phyloP scores from a whole-genome alignment of 2,888 invertebrate species.

The Oasisia sp. region DNA sequence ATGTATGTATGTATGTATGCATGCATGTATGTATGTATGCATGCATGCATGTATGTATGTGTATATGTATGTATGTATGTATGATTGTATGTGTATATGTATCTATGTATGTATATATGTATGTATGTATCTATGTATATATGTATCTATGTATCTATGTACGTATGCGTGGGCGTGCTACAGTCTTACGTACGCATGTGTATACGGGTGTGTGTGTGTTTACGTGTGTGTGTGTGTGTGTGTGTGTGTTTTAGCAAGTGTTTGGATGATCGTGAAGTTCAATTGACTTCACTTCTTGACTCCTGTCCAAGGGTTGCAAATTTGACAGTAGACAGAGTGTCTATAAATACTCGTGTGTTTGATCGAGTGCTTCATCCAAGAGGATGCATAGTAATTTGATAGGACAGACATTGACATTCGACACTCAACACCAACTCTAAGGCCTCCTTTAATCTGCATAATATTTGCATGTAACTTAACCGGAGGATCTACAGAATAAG shows the following conservation, averaged over 20 bases:
- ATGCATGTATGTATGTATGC: not conserved
- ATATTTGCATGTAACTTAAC: not conserved
- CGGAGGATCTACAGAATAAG: not conserved
- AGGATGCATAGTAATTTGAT: not conserved
- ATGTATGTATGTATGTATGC: not conserved
- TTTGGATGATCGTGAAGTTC: not conserved
- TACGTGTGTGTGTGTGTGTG: too few species aligned
- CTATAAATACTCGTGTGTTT: not conserved
- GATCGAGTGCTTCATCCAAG: not conserved
- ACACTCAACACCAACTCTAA: not conserved
- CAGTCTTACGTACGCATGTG: too few species aligned
- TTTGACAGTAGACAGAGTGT: not conserved
- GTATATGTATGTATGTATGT: too few species aligned
- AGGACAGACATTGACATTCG: not conserved
- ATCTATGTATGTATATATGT: too few species aligned
- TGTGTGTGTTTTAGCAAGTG: too few species aligned
- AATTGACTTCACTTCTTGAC: not conserved
- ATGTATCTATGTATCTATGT: too few species aligned
- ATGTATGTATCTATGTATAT: too few species aligned
- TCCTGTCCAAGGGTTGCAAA: not conserved
- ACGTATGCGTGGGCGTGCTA: too few species aligned
- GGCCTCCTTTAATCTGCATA: not conserved
- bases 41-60: not conserved
- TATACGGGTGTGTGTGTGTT: too few species aligned
- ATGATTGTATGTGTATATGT: too few species aligned